Base-by-base conservation (phyloP, 2,888 invertebrate species). In the Aproaerema taeniolella region DNA sequence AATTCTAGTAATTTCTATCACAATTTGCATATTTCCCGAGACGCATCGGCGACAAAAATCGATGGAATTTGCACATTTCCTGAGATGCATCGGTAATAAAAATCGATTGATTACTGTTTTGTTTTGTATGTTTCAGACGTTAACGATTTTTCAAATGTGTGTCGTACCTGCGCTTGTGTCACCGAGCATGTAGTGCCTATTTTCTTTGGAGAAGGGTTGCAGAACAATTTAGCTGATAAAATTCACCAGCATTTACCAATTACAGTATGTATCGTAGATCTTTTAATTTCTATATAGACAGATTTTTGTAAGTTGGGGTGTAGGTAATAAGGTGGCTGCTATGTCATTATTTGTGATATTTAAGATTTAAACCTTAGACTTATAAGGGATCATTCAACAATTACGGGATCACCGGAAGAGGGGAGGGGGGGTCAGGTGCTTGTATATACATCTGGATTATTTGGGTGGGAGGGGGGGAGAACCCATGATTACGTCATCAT, bases 181-280 rank as follows among this genome's bases (percentile, higher is more conserved):
- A 86, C 80, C 14, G 81, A 88, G 41, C 73, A 81, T 43, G 67
- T 89, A 13, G 86, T 92, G 39, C 89, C 90, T 5, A 90, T 93
- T 55, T 92, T 89, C 54, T 77, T 85, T 10, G 89, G 86, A 0
- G 91, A 91, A 57, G 91, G 91, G 1, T 51, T 86, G 7, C 86
- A 87, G 49, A 89, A 90, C 53, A 83, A 89, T 40, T 61, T 93
- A 9, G 79, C 87, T 13, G 81, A 73, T 1, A 92, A 91, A 77
- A 90, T 93, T 50, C 82, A 90, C 47, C 81, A 85, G 46, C 88
- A 92, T 68, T 70, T 93, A 38, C 92, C 92, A 1, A 87, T 92
- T 51, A 14, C 6, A n/a, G 26, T 26, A 20, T 6, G 20, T n/a
- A n/a, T n/a, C n/a, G n/a, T n/a, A n/a, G n/a, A n/a, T n/a, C n/a